These are phyloP conservation scores for Cotesia typhae DNA, from an alignment of 1,140 invertebrate genomes.

Conservation along the genomic window DNA sequence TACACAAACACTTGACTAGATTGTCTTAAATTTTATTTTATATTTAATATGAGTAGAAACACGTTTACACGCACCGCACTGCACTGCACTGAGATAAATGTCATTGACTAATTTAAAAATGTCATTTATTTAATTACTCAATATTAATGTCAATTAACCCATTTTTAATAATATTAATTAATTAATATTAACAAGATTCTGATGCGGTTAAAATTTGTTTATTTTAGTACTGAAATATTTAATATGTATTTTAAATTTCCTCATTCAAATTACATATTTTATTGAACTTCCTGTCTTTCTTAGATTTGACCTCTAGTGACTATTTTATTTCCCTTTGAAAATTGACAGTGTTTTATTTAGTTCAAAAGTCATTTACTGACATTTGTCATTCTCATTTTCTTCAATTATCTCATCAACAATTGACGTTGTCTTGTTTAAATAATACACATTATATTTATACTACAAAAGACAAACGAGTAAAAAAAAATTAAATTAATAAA, in stretches of 20 bases:
- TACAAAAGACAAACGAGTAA: neutral
- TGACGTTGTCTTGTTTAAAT: neutral
- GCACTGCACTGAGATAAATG: too few species aligned
- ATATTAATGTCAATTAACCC: constrained; percentile 25
- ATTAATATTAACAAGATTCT: neutral
- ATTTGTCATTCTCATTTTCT: constrained; percentile 15
- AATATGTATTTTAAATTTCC: constrained; percentile 17
- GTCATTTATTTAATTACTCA: constrained; percentile 15
- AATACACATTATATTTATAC: neutral
- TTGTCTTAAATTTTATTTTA: too few species aligned
- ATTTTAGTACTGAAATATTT: neutral
- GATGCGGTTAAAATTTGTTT: neutral
- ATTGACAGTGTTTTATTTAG: constrained; percentile 6
- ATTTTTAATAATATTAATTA: neutral
- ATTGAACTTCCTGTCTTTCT: constrained; percentile 23
- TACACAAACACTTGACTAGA: constrained; percentile 3
- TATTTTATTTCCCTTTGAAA: constrained; percentile 12
- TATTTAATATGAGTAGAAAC: too few species aligned
- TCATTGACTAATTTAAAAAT: constrained; percentile 3
- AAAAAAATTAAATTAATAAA: neutral
- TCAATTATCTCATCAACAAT: constrained; percentile 21
- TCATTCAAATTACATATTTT: constrained; percentile 31
- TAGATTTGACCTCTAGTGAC: too few species aligned
- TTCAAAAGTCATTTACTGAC: constrained; percentile 22
- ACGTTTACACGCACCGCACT: too few species aligned